These are phyloP conservation scores for Lytechinus variegatus DNA, from an alignment of 35 echinoderm and acorn worm genomes.

Conservation along the genomic window DNA sequence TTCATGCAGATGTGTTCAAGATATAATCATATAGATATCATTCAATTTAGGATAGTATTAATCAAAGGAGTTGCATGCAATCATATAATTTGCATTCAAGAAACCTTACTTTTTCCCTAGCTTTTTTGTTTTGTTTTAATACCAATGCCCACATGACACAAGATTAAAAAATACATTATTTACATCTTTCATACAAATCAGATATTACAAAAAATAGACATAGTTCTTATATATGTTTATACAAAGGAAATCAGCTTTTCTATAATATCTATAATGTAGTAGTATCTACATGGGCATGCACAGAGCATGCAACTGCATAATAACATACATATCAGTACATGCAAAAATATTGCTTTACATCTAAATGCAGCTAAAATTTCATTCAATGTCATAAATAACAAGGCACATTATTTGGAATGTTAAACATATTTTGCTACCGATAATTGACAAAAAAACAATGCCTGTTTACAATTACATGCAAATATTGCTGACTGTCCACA, in stretches of 20 bases:
- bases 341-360: neutral
- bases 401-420: neutral
- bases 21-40: too few species aligned
- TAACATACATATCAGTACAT: neutral
- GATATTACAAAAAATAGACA: neutral
- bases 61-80: too few species aligned
- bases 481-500: too few species aligned
- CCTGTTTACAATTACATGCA: too few species aligned
- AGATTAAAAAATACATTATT: neutral
- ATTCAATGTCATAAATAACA: neutral
- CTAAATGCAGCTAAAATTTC: neutral
- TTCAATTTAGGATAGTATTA: too few species aligned
- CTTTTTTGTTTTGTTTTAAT: too few species aligned
- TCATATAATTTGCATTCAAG: too few species aligned
- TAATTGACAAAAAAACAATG: neutral
- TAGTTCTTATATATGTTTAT: neutral
- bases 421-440: neutral
- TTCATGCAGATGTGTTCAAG: too few species aligned
- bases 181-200: neutral
- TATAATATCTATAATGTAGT: neutral
- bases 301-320: neutral
- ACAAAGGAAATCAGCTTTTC: neutral
- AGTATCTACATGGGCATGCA: neutral
- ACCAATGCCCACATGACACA: too few species aligned
- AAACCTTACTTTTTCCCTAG: too few species aligned